Evolutionary conservation across 1,140 invertebrate species (phyloP).

Genomic region (Protaetia brevitarsis): DNA sequence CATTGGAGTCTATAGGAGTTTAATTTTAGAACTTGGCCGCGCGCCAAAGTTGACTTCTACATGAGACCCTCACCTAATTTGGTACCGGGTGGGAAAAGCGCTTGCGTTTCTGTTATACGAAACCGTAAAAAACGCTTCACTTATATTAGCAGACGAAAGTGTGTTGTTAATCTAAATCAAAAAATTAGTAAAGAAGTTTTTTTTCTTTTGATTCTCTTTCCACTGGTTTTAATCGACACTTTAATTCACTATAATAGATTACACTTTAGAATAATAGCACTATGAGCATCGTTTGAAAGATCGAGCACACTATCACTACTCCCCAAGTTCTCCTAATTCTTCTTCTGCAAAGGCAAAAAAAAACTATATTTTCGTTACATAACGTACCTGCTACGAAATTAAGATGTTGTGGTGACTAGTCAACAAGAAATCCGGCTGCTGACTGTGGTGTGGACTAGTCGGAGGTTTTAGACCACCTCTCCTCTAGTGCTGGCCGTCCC

Average conservation of each 20-base stretch:
- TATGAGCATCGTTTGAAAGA: too few species aligned
- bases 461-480: slow-evolving; percentile 22
- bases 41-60: slow-evolving; percentile 27
- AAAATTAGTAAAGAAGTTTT: too few species aligned
- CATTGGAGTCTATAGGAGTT: slow-evolving; percentile 9
- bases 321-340: neutral
- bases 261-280: neutral
- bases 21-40: slow-evolving; percentile 28
- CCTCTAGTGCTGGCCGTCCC: neutral
- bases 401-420: slow-evolving; percentile 51
- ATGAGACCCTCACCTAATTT: slow-evolving; percentile 29
- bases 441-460: slow-evolving; percentile 49
- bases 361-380: neutral
- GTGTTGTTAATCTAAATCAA: too few species aligned
- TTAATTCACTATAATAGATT: too few species aligned
- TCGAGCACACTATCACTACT: neutral
- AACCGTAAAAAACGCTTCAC: neutral
- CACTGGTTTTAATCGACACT: too few species aligned
- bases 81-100: slow-evolving; percentile 16
- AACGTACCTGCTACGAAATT: slow-evolving; percentile 39
- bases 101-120: slow-evolving; percentile 20
- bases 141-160: neutral
- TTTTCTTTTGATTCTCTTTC: too few species aligned
- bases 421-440: slow-evolving; percentile 54
- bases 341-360: neutral